Percentiles rank a stretch among this genome's conserved stretches.
These are phyloP conservation scores for Balanococcus diminutus DNA, from an alignment of 2,888 invertebrate genomes.

Conservation along the genomic window DNA sequence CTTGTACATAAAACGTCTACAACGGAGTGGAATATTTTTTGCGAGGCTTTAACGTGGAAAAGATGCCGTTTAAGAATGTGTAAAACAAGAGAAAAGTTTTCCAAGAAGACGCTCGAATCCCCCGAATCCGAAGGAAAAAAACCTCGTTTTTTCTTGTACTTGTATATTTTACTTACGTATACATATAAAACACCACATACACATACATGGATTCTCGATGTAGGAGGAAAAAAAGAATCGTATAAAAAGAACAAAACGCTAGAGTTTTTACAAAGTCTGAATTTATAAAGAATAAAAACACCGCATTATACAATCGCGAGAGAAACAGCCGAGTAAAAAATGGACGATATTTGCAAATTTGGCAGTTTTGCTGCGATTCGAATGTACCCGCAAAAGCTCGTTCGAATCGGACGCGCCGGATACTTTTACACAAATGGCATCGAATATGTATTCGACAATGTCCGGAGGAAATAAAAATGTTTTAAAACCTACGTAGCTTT, in stretches of 20 bases:
- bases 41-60: slow-evolving; percentile 11
- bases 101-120: neutral
- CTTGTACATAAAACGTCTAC: neutral
- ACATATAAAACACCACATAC: neutral
- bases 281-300: slow-evolving; percentile 24
- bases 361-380: neutral
- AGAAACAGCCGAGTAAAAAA: neutral
- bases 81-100: slow-evolving; percentile 23
- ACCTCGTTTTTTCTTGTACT: neutral
- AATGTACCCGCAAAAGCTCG: neutral
- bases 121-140: neutral
- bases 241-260: neutral
- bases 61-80: slow-evolving; percentile 31
- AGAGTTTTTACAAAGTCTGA: neutral
- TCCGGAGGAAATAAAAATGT: neutral
- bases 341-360: slow-evolving; percentile 26
- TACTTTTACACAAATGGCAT: too few relatives aligned
- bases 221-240: neutral
- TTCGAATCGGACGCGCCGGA: too few relatives aligned
- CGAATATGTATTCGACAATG: neutral
- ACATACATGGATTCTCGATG: too few relatives aligned
- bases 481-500: neutral
- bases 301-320: neutral
- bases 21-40: neutral
- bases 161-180: neutral